A percentile compares a stretch with the other conserved stretches of the same genome.
Evolutionary conservation across 2,113 vertebrate species (phyloP).

Genomic region (Corythaeola cristata): DNA sequence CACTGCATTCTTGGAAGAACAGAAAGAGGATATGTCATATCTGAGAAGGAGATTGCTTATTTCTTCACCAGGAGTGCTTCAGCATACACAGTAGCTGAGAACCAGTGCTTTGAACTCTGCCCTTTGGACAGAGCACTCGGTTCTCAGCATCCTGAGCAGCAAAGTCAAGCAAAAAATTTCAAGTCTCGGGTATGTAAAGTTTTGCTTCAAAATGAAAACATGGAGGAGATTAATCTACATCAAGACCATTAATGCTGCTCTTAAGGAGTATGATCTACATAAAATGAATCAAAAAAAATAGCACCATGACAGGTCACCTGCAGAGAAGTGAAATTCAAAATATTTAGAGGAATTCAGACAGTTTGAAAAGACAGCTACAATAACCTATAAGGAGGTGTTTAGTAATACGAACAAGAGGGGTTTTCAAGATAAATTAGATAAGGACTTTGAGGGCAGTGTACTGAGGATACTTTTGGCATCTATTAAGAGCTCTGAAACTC

Average conservation of each 20-base stretch:
- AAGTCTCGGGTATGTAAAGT: neutral
- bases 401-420: neutral
- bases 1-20: neutral
- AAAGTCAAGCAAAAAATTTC: neutral
- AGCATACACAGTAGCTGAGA: neutral
- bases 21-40: neutral
- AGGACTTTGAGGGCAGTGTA: neutral
- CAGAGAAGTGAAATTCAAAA: neutral
- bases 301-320: neutral
- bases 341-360: neutral
- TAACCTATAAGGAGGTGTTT: neutral
- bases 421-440: neutral
- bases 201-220: neutral
- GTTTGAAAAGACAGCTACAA: neutral
- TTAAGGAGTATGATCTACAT: neutral
- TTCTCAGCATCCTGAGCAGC: neutral
- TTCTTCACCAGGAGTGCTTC: neutral
- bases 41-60: neutral
- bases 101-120: neutral
- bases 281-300: neutral
- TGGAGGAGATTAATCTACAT: neutral
- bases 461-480: neutral
- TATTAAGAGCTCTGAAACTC: neutral
- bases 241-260: neutral
- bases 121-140: neutral